Conservation (phyloP, 2,888 invertebrate species). For the Melikaiella ostensackeni region DNA sequence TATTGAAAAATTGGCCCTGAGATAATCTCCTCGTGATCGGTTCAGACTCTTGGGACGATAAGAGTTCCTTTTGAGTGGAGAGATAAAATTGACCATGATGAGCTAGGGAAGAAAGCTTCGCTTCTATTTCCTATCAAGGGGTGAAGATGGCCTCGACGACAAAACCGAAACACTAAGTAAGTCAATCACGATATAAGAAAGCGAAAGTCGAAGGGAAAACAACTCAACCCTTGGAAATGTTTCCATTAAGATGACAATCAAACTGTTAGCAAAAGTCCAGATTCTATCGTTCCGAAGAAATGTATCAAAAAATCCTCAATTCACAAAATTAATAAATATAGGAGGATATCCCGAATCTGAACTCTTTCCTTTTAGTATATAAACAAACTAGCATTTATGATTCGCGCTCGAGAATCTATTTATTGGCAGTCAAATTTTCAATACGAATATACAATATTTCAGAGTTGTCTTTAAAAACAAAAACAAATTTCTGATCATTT, state of each 20-base stretch:
- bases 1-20: neutral
- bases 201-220: neutral
- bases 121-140: constrained; percentile 21
- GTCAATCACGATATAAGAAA: constrained; percentile 51
- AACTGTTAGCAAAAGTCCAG: neutral
- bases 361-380: too few relatives aligned
- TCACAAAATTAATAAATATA: too few relatives aligned
- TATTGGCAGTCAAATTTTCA: too few relatives aligned
- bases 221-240: neutral
- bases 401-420: too few relatives aligned
- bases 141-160: constrained; percentile 51
- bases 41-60: constrained; percentile 21
- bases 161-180: constrained; percentile 52
- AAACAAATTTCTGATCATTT: too few relatives aligned
- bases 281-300: neutral
- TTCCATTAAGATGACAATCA: neutral
- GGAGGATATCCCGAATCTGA: too few relatives aligned
- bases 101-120: neutral
- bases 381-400: too few relatives aligned
- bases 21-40: neutral
- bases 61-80: neutral
- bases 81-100: constrained; percentile 10
- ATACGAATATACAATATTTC: too few relatives aligned
- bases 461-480: too few relatives aligned
- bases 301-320: too few relatives aligned